Evolutionary conservation across 2,888 invertebrate species (phyloP).

Genomic region (Ryuthela nishihirai): DNA sequence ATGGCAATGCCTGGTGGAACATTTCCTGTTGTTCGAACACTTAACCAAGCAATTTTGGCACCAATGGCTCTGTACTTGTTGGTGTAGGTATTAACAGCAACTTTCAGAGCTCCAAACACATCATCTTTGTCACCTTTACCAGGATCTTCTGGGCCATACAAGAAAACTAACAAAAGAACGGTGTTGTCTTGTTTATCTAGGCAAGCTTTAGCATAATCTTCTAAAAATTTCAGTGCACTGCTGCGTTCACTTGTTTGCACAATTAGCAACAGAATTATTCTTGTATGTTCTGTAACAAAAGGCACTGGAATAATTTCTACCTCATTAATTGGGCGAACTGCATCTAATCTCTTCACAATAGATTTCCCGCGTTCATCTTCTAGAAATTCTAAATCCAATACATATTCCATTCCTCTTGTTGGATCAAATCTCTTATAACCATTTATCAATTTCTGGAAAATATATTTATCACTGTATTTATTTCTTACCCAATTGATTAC

Average conservation of each 20-base stretch:
- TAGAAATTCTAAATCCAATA: slow-evolving; percentile 59
- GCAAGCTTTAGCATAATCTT: slow-evolving; percentile 66
- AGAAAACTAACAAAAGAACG: slow-evolving; percentile 66
- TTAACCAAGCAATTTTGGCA: slow-evolving; percentile 58
- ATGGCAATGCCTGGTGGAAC: slow-evolving; percentile 57
- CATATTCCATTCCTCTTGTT: slow-evolving; percentile 78
- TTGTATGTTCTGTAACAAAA: slow-evolving; percentile 90
- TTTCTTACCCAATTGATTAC: slow-evolving; percentile 44
- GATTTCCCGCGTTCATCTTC: slow-evolving; percentile 43
- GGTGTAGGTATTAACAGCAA: slow-evolving; percentile 60
- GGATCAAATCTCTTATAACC: slow-evolving; percentile 77
- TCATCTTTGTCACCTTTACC: slow-evolving; percentile 62
- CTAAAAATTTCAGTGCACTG: slow-evolving; percentile 65
- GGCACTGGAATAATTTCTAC: slow-evolving; percentile 88
- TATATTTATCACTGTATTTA: slow-evolving; percentile 43
- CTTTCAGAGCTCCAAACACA: slow-evolving; percentile 62
- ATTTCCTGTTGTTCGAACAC: slow-evolving; percentile 43
- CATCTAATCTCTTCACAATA: slow-evolving; percentile 60
- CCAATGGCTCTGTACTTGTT: slow-evolving; percentile 65
- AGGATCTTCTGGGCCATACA: slow-evolving; percentile 55
- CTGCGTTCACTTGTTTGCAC: slow-evolving; percentile 54
- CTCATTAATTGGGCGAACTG: slow-evolving; percentile 76
- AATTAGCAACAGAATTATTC: slow-evolving; percentile 72
- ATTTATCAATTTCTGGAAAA: slow-evolving; percentile 55
- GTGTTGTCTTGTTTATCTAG: slow-evolving; percentile 75